Evolutionary conservation across 2,113 vertebrate genomes (phyloP).

Genomic region (Epinephelus moara): DNA sequence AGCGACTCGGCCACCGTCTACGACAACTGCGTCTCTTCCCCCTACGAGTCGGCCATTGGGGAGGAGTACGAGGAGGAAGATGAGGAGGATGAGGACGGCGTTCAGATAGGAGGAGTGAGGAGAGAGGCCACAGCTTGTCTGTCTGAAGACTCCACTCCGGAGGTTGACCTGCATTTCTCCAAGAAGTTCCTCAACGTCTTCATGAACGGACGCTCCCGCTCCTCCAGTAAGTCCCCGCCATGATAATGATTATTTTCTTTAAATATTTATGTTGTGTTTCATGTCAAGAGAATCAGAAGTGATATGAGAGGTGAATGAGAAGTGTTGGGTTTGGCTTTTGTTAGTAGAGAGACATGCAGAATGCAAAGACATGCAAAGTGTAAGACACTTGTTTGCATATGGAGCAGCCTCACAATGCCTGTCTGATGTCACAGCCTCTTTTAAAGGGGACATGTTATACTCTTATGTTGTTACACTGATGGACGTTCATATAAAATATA

Average conservation of each 20-base stretch:
- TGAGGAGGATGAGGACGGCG: constrained; percentile 83
- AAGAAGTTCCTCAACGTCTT: constrained; percentile 99
- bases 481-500: too few relatives aligned
- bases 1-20: constrained; percentile 96
- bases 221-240: constrained; percentile 92
- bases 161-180: constrained; percentile 93
- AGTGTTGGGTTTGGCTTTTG: neutral
- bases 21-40: constrained; percentile 95
- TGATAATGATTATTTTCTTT: neutral
- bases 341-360: neutral
- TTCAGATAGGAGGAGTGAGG: constrained; percentile 67
- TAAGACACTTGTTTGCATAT: neutral
- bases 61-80: constrained; percentile 95
- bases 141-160: constrained; percentile 93
- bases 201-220: constrained; percentile 94
- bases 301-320: too few relatives aligned
- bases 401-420: neutral
- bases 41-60: constrained; percentile 93
- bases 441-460: too few relatives aligned
- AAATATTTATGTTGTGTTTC: neutral
- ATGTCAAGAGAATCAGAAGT: neutral
- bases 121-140: constrained; percentile 88
- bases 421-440: neutral
- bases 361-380: constrained; percentile 5
- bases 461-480: too few relatives aligned